Evolutionary conservation across 2,888 invertebrate genomes (phyloP), one percentile per base, ranked within the genome.

Genomic region (Aricia artaxerxes): DNA sequence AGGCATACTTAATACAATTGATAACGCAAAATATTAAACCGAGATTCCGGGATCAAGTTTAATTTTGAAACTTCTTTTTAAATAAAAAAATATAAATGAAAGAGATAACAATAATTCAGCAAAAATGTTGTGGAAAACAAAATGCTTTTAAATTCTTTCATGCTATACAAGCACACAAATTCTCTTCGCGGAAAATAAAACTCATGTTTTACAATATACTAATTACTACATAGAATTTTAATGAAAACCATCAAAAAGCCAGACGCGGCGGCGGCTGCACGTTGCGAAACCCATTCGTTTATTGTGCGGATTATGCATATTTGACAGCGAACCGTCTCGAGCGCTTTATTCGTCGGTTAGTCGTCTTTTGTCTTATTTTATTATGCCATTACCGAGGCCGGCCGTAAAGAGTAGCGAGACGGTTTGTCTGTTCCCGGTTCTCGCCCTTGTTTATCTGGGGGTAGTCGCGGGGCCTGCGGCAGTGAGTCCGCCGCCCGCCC

Each of bases 351-450:
- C 81, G 83, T 83, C 82, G 85, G 88, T 87, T 88, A 89, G 90
- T 87, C 88, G 87, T 89, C 90, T 92, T 91, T 91, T 91, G 91
- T 90, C 88, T 92, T 92, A 91, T 92, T 92, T 91, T 91, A 91
- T 91, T 89, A 91, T 87, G 85, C 86, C 86, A 88, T 90, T 90
- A 89, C 90, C 87, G 88, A 88, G 86, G 85, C 86, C 86, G 86
- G 88, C 88, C 87, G 89, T 89, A 90, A 90, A 90, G 89, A 90
- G 88, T 87, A 91, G 90, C 91, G 93, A 93, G 94, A 94, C 94
- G 93, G 93, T 92, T 91, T 94, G 94, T 94, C 94, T 93, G 91
- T 91, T 89, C 90, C 91, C 90, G 89, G 91, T 91, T 90, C 91
- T 92, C 92, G 87, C 89, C 90, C 90, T 92, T 94, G 94, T 94